phyloP scores from a whole-genome alignment of 2,888 invertebrate genomes.

The Blastobasis lacticolella region DNA sequence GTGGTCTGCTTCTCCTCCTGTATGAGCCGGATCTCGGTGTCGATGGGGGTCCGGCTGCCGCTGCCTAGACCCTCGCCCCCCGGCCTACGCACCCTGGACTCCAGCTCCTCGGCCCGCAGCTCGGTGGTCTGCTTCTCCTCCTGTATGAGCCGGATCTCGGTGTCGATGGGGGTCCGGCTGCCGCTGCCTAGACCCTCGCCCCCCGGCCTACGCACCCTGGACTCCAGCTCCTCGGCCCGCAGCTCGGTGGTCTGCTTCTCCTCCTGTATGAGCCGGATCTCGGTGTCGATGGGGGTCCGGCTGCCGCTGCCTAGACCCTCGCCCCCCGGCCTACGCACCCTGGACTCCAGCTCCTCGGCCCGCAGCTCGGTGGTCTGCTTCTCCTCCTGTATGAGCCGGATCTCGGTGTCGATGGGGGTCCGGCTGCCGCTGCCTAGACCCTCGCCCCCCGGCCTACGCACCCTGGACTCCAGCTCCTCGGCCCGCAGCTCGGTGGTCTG shows the following conservation, averaged over 20 bases:
- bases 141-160: slow-evolving; percentile 93
- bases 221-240: slow-evolving; percentile 96
- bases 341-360: slow-evolving; percentile 97
- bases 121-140: slow-evolving; percentile 98
- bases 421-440: slow-evolving; percentile 98
- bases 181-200: too few relatives aligned
- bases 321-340: too few relatives aligned
- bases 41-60: slow-evolving; percentile 98
- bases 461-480: slow-evolving; percentile 97
- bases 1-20: slow-evolving; percentile 98
- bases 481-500: slow-evolving; percentile 97
- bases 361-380: slow-evolving; percentile 97
- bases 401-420: slow-evolving; percentile 99
- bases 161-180: slow-evolving; percentile 98
- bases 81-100: too few relatives aligned
- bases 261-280: slow-evolving; percentile 93
- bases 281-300: slow-evolving; percentile 99
- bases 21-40: slow-evolving; percentile 94
- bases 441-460: too few relatives aligned
- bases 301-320: slow-evolving; percentile 99
- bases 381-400: slow-evolving; percentile 91
- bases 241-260: slow-evolving; percentile 98
- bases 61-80: too few relatives aligned
- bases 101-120: slow-evolving; percentile 96
- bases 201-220: too few relatives aligned